Conservation (phyloP, 2,113 vertebrate species). For the Gobio gobio region DNA sequence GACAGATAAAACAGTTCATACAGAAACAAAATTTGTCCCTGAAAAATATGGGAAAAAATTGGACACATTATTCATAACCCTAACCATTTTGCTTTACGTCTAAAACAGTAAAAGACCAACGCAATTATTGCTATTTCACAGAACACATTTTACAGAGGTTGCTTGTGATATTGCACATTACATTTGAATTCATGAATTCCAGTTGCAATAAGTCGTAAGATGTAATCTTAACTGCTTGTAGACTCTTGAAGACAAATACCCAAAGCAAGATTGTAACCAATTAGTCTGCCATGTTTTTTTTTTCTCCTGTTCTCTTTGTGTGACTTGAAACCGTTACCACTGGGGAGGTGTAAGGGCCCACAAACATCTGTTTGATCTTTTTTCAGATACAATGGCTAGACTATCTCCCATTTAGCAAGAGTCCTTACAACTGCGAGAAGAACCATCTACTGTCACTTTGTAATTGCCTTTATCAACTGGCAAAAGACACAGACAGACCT, state of each 20-base stretch:
- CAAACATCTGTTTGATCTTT: slow-evolving; percentile 68
- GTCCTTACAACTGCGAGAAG: background rate
- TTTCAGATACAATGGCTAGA: slow-evolving; percentile 50
- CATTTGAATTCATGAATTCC: background rate
- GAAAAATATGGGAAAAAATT: background rate
- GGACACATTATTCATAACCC: background rate
- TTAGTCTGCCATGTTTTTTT: slow-evolving; percentile 83
- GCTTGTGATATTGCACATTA: background rate
- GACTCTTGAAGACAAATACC: slow-evolving; percentile 21
- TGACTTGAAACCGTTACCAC: slow-evolving; percentile 74
- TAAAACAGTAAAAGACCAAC: background rate
- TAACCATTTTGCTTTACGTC: background rate
- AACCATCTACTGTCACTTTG: slow-evolving; percentile 10
- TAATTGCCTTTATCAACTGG: background rate
- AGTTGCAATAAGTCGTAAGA: background rate
- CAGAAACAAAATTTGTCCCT: background rate
- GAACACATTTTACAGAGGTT: background rate
- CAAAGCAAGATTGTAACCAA: slow-evolving; percentile 79
- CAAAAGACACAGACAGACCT: background rate
- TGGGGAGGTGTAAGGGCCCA: slow-evolving; percentile 63
- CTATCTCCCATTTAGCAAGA: slow-evolving; percentile 36
- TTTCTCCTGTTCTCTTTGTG: slow-evolving; percentile 82
- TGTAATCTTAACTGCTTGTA: slow-evolving; percentile 47
- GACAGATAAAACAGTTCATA: background rate
- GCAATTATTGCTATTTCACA: background rate